Base-by-base conservation (phyloP, 2,888 invertebrate genomes). In the Drosophila bunnanda region DNA sequence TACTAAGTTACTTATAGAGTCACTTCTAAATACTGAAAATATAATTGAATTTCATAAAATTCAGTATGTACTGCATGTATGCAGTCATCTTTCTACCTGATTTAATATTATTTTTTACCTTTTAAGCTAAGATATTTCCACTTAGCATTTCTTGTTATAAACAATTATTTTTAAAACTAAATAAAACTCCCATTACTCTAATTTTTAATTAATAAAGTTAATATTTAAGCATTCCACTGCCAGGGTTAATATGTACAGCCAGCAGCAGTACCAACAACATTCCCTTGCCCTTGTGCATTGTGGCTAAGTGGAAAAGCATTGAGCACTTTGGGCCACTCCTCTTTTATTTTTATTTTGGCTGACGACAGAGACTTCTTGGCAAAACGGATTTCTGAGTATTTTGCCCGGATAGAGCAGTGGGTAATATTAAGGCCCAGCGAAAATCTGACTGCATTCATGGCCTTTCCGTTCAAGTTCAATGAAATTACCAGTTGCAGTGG, bases 401-500 rank as follows among this genome's bases (percentile, higher is more conserved):
- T 73, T 70, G 77, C 75, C 65, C 65, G 56, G 56, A 73, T 78
- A 73, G 70, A 55, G 52, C 75, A 75, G 70, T 68, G 44, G 66
- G 36, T 65, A 58, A 79, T 79, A 81, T 77, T 77, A 79, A 84
- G 78, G 77, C 82, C 79, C 87, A 74, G 70, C 76, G 78, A 76
- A 82, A 82, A 82, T 82, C 88, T 82, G 88, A 80, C 77, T 85
- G 73, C 67, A 84, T 85, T 72, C 75, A 70, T 75, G 76, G 75
- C 75, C 75, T 75, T 75, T 75, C 75, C 86, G 88, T 88, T 84
- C 89, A 87, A 89, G 87, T 87, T 87, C 87, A 89, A 87, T 88
- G 86, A 89, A 87, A 87, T 87, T 88, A 82, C 84, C 76, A 82
- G 89, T 88, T 88, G 83, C 69, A 73, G 88, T 81, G 77, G 69